Base-by-base conservation (phyloP, 2,113 vertebrate genomes). In the Pipa parva region DNA sequence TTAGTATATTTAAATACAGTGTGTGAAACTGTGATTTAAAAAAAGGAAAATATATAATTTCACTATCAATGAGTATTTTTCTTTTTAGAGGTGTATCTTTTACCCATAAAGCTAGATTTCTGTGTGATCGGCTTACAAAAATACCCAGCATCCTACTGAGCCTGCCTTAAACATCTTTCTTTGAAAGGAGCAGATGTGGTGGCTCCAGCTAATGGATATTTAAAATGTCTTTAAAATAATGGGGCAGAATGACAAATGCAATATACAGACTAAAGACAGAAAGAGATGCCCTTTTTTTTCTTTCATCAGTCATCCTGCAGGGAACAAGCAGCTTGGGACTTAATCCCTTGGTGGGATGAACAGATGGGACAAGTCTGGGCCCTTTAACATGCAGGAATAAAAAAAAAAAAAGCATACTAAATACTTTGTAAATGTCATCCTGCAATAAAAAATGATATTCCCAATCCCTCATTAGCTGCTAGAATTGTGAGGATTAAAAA, bases 321-420 rank as follows among this genome's bases (percentile, higher is more conserved):
- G 62, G 29, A 33, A 63, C 31, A 56, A 36, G 50, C 50, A 27
- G 7, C 31, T 12, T 27, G 62, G 31, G 51, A 46, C 37, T 4
- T 15, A 7, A 18, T 50, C 7, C 50, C 36, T 7, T 11, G 36
- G 2, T 22, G 9, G 22, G 13, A 18, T 10, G 31, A 64, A 29
- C 63, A 65, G 63, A 65, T 65, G 51, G 63, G 24, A n/a, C 36
- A 4, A 20, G 15, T 18, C 11, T 61, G 27, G 20, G 33, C 8
- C n/a, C 29, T 9, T 26, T 9, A 56, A 26, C 36, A 22, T 12
- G 22, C 21, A 12, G 12, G 18, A 21, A 54, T 25, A 27, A 28
- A 29, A 52, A n/a, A n/a, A n/a, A n/a, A n/a, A n/a, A n/a, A n/a
- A n/a, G n/a, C n/a, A n/a, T n/a, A n/a, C n/a, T n/a, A n/a, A n/a